Percentiles rank a stretch among this genome's conserved stretches.
Conservation (phyloP, 2,888 invertebrate species). For the Mimumesa dahlbomi region DNA sequence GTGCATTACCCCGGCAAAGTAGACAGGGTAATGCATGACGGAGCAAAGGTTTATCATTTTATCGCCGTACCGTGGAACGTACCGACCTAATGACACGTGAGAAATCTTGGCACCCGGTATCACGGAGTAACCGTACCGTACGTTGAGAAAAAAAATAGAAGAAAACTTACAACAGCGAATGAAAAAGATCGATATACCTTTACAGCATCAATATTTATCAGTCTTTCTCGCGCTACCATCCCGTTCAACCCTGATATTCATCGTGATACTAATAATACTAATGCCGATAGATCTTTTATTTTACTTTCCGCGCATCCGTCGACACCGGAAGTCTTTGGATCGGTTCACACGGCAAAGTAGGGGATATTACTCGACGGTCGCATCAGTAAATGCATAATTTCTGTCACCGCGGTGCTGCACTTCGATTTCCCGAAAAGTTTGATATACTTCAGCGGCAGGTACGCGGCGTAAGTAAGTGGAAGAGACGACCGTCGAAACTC, state of each 20-base stretch:
- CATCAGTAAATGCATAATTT: slow-evolving; percentile 5
- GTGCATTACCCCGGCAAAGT: slow-evolving; percentile 37
- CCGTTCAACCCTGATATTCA: no score
- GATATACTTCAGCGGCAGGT: background rate
- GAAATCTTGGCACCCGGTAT: slow-evolving; percentile 41
- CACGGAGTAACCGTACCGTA: background rate
- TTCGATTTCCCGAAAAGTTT: slow-evolving; percentile 24
- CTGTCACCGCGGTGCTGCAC: background rate
- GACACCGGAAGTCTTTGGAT: no score
- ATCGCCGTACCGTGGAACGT: slow-evolving; percentile 34
- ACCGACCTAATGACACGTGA: slow-evolving; percentile 50
- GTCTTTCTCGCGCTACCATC: no score
- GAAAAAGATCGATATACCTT: slow-evolving; percentile 9
- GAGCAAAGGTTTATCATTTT: slow-evolving; percentile 62
- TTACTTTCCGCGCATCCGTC: no score
- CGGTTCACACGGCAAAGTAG: no score
- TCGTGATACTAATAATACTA: no score
- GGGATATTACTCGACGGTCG: background rate
- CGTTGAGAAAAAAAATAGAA: background rate
- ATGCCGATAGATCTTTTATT: no score
- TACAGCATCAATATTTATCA: no score
- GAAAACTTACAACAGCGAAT: background rate
- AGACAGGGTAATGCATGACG: slow-evolving; percentile 34
- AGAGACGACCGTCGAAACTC: background rate
- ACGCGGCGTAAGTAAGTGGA: no score